Base-by-base conservation (phyloP, 2,113 vertebrate species). In the Mormoops blainvillei region DNA sequence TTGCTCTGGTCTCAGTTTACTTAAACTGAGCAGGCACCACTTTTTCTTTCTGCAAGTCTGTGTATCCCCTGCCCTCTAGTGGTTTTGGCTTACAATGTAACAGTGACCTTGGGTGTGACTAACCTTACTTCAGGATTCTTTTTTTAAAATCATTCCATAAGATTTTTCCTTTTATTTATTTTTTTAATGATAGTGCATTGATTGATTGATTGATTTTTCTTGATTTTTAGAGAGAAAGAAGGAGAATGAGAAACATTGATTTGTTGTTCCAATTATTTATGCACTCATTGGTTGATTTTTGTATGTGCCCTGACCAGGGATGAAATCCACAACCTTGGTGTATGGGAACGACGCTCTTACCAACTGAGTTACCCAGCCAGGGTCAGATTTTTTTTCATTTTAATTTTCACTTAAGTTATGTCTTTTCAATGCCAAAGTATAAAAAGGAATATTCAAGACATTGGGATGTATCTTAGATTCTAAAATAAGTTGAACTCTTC, bases 41-140 rank as follows among this genome's bases (percentile, higher is more conserved):
- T 48, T 91, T 81, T 84, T 45, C 26, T 86, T 54, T 84, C 68
- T 52, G 20, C 9, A 95, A 97, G 18, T 91, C n/a, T 93, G n/a
- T 87, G 83, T 95, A 26, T 91, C 52, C 4, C 41, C 82, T 96
- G 97, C 93, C 97, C 97, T 95, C 97, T 97, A 94, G 93, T 93
- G 97, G 88, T 84, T 52, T 22, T 71, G 6, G 2, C 10, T 81
- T 91, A 18, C 31, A 95, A 45, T 94, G 82, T 87, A 96, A 38
- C 76, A 76, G 74, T 97, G 94, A 96, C 73, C 94, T 93, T 95
- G 77, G 52, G 12, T 48, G 22, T 85, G 81, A n/a, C 73, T 89
- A 92, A 65, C 36, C 38, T 58, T 92, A n/a, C 31, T 5, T 76
- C 33, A n/a, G 45, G 22, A 77, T 52, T 52, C 45, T 48, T 52